phyloP scores from a whole-genome alignment of 2,888 invertebrate species.

The Eumerus sabulonum region DNA sequence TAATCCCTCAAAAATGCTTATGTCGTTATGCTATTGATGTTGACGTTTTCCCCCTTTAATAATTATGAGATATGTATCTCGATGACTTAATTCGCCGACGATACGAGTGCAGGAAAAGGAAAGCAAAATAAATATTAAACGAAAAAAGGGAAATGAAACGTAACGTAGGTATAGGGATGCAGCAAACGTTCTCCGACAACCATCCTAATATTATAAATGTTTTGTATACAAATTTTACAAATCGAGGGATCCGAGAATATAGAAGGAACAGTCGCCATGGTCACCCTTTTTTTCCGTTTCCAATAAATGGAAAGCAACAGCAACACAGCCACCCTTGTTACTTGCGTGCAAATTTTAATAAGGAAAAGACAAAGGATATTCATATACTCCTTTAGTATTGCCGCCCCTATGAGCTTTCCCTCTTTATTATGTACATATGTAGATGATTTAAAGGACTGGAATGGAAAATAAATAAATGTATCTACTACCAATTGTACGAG shows the following conservation, averaged over 20 bases:
- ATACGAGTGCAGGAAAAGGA: conserved; percentile 1
- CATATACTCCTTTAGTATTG: conserved; percentile 14
- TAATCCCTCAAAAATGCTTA: conserved; percentile 61
- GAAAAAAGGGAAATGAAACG: conserved; percentile 5
- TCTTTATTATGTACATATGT: background rate
- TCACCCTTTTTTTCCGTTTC: conserved; percentile 37
- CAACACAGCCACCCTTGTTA: conserved; percentile 47
- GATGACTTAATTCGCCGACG: conserved; percentile 42
- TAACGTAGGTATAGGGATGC: conserved; percentile 28
- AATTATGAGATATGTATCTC: conserved; percentile 57
- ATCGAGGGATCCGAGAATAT: conserved; percentile 37
- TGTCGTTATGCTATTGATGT: conserved; percentile 55
- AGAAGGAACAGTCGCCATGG: conserved; percentile 8
- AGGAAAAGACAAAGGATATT: conserved; percentile 50
- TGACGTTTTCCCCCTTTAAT: conserved; percentile 54
- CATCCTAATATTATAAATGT: conserved; percentile 2
- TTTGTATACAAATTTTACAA: background rate
- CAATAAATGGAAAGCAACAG: background rate
- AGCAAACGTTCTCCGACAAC: conserved; percentile 20
- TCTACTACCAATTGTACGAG: no score
- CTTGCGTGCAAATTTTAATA: conserved; percentile 62
- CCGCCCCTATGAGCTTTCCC: conserved; percentile 20
- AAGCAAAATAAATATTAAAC: no score
- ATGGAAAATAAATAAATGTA: no score
- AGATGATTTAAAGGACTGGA: background rate